Conservation (phyloP, 1,140 invertebrate species). For the Ptiloglossa arizonensis region DNA sequence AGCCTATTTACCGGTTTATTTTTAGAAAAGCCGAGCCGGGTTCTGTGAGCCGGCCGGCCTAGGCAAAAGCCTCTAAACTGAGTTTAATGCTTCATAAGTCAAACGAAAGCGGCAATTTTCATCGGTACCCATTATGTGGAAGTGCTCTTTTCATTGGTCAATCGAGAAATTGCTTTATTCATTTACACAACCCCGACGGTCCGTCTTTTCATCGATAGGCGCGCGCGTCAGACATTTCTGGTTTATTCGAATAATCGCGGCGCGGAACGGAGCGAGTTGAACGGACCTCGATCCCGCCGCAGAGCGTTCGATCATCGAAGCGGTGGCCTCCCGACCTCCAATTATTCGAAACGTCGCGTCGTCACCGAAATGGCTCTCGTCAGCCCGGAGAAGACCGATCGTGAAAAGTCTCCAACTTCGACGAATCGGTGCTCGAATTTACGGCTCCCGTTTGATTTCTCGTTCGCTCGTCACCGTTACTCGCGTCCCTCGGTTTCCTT, state of each 20-base stretch:
- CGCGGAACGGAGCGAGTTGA: background rate
- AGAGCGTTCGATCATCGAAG: background rate
- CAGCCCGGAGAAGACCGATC: background rate
- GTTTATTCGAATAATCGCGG: conserved; percentile 46
- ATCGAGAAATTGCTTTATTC: conserved; percentile 58
- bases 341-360: conserved; percentile 7
- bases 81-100: conserved; percentile 51
- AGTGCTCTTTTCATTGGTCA: conserved; percentile 53
- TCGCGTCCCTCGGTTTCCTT: too few relatives aligned
- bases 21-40: conserved; percentile 41
- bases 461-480: too few relatives aligned
- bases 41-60: background rate
- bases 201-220: conserved; percentile 6
- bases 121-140: conserved; percentile 46
- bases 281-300: background rate
- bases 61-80: conserved; percentile 51
- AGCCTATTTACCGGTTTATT: conserved; percentile 54
- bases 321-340: background rate
- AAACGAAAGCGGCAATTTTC: conserved; percentile 55
- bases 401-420: background rate
- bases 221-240: conserved; percentile 9
- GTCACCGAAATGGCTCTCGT: background rate
- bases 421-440: background rate
- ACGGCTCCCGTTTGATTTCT: background rate
- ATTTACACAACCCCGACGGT: conserved; percentile 1